Conservation (phyloP, 2,888 invertebrate genomes). For the Eugnorisma glareosa region DNA sequence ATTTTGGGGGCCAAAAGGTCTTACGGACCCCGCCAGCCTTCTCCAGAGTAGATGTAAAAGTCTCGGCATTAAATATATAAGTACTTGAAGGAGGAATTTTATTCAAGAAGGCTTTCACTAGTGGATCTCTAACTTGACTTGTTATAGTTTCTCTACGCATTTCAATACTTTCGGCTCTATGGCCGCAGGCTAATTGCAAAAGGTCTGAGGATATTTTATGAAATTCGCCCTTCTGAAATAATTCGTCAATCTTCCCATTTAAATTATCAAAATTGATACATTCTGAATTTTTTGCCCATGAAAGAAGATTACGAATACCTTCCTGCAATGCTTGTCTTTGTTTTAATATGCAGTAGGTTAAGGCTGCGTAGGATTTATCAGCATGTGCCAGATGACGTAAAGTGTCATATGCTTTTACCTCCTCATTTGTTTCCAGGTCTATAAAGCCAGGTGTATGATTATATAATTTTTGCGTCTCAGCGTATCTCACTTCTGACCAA, state of each 20-base stretch:
- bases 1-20: no score
- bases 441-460: constrained; percentile 1
- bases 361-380: background rate
- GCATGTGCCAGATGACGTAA: background rate
- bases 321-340: constrained; percentile 2
- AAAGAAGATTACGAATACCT: background rate
- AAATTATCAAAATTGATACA: constrained; percentile 4
- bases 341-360: constrained; percentile 3
- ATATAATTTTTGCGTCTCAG: background rate
- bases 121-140: no score
- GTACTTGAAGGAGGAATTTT: no score
- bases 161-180: constrained; percentile 8
- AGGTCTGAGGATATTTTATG: constrained; percentile 6
- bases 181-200: background rate
- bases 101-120: no score
- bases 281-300: background rate
- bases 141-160: background rate
- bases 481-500: constrained; percentile 7
- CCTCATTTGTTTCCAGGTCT: constrained; percentile 2
- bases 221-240: background rate
- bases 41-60: no score
- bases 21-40: no score
- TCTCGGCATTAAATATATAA: no score
- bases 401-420: constrained; percentile 2
- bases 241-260: constrained; percentile 8